Percentiles rank a stretch among this genome's conserved stretches.
phyloP scores from a whole-genome alignment of 2,113 vertebrate species.

The Triplophysa dalaica region DNA sequence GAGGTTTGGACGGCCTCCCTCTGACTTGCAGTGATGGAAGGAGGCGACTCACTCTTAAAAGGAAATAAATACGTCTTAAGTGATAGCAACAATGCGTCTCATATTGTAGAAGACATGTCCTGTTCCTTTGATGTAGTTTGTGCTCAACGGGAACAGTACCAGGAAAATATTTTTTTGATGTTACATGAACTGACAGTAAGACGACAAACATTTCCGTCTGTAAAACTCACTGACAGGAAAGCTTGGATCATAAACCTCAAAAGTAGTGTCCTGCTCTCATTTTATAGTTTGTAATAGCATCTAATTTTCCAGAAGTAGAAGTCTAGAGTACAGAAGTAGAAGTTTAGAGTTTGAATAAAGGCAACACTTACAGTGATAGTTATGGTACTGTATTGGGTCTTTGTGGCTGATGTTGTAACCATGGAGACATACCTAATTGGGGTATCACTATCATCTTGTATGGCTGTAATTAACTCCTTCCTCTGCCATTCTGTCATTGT shows the following conservation, averaged over 20 bases:
- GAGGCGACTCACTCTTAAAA: background rate
- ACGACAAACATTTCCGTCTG: background rate
- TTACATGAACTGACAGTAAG: background rate
- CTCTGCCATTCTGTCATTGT: constrained; percentile 64
- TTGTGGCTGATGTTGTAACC: background rate
- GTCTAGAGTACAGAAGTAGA: no score
- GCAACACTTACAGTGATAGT: background rate
- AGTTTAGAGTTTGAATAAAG: no score
- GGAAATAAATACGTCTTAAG: constrained; percentile 6
- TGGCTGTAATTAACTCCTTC: background rate
- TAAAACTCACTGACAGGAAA: background rate
- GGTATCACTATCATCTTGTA: background rate
- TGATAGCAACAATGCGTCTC: background rate
- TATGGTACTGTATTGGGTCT: background rate
- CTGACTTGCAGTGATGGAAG: background rate
- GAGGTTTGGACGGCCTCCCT: background rate
- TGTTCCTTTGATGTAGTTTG: background rate
- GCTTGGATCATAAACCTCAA: background rate
- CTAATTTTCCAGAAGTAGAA: no score
- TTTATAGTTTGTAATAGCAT: no score
- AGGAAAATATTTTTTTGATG: background rate
- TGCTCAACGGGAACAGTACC: background rate
- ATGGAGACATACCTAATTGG: constrained; percentile 8
- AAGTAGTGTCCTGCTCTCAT: no score
- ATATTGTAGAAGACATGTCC: background rate